phyloP scores from a whole-genome alignment of 2,888 invertebrate species.

The Eupithecia abbreviata region DNA sequence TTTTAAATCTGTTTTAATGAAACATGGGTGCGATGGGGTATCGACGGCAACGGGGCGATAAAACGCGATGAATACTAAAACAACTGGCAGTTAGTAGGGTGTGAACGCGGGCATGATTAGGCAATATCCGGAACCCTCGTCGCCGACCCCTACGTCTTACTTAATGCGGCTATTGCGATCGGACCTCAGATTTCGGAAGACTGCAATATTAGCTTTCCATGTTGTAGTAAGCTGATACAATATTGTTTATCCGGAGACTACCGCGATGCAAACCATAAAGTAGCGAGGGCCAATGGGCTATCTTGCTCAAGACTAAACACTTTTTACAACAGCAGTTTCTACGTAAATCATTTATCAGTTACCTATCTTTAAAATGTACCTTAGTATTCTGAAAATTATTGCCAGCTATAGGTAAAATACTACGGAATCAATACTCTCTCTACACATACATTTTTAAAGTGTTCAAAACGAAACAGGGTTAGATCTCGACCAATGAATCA shows the following conservation, averaged over 20 bases:
- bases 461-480: background rate
- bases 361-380: background rate
- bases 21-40: slow-evolving; percentile 69
- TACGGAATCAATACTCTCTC: background rate
- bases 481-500: background rate
- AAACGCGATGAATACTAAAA: slow-evolving; percentile 81
- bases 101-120: slow-evolving; percentile 81
- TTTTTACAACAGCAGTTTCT: background rate
- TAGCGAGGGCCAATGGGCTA: background rate
- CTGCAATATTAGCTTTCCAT: slow-evolving; percentile 63
- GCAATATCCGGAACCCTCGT: slow-evolving; percentile 78
- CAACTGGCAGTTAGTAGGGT: slow-evolving; percentile 81
- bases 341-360: background rate
- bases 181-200: slow-evolving; percentile 72
- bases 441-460: background rate
- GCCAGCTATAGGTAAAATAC: background rate
- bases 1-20: slow-evolving; percentile 60
- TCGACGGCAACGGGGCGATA: slow-evolving; percentile 63
- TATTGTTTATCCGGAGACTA: slow-evolving; percentile 8
- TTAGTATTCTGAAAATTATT: background rate
- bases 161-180: slow-evolving; percentile 74
- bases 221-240: slow-evolving; percentile 50
- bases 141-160: slow-evolving; percentile 76
- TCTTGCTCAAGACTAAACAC: background rate
- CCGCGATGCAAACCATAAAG: background rate